Conservation (phyloP, 2,888 invertebrate genomes). For the Meloe dianella region DNA sequence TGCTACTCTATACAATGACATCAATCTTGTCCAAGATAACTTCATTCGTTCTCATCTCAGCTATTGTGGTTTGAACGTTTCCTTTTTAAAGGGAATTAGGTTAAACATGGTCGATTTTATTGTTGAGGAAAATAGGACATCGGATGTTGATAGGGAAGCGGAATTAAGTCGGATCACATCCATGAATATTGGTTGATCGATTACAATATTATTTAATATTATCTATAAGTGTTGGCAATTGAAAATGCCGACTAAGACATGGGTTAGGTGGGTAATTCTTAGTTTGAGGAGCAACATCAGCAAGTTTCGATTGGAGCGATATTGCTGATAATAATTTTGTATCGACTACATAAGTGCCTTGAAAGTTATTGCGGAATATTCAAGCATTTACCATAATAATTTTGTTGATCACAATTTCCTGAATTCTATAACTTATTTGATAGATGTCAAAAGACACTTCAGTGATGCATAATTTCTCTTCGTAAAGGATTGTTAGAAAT, state of each 20-base stretch:
- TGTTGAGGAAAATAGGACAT: not conserved
- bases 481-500: not conserved
- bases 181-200: not conserved
- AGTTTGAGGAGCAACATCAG: not conserved
- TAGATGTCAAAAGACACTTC: not conserved
- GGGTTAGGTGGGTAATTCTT: not conserved
- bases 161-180: not conserved
- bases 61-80: constrained; percentile 1
- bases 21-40: constrained; percentile 32
- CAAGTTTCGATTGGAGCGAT: not conserved
- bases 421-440: not conserved
- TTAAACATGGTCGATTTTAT: not conserved
- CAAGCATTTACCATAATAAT: not conserved
- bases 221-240: not conserved
- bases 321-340: constrained; percentile 5
- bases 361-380: not conserved
- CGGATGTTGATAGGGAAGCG: not conserved
- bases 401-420: not conserved
- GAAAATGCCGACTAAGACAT: not conserved
- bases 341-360: constrained; percentile 1
- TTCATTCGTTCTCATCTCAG: constrained; percentile 19
- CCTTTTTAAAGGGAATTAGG: constrained; percentile 8
- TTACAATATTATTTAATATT: constrained; percentile 3
- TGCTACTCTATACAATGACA: constrained; percentile 31
- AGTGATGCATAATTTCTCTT: too few relatives aligned